Base-by-base conservation (phyloP, 2,113 vertebrate species). In the Epinephelus moara region DNA sequence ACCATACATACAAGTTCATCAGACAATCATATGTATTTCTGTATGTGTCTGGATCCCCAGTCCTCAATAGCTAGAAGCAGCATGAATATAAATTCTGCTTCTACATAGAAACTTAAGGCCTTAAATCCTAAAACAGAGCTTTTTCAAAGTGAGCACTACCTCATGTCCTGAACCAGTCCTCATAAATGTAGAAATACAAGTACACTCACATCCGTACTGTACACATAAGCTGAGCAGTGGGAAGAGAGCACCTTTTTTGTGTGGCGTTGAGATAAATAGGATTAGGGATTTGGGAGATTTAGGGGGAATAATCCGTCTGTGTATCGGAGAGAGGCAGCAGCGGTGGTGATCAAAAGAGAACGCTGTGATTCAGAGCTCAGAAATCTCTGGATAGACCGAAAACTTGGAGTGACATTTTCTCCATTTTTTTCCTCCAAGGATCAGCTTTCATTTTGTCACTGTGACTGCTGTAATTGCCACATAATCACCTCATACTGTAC, bases 211-310 rank as follows among this genome's bases (percentile, higher is more conserved):
- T 68, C 81, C 82, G 6, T 81, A 88, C 89, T 91, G 87, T 90
- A 91, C 87, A 81, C 87, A 80, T 76, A 70, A 88, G 64, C 87
- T 76, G 81, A 93, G 85, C 92, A 89, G 90, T 80, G 90, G 87
- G 86, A 86, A 90, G 85, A 92, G 90, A 86, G 84, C 85, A 89
- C 88, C 85, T 91, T 90, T 92, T 93, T 86, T 92, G 86, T 92
- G 90, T 92, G 86, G 90, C 69, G 86, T 90, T 80, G 91, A 89
- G 90, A 94, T 94, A 94, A 94, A 94, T 93, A 93, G 93, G 93
- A 95, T 95, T 95, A 93, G 83, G 93, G 94, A 93, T 94, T 94
- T 93, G 91, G 87, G 92, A 92, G 93, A 93, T 95, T 95, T 93
- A 93, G 87, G 23, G 53, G 80, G 80, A 94, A 92, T 94, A 95